phyloP scores from a whole-genome alignment of 92 coral and sea anemone species.

The Meandrina meandrites region DNA sequence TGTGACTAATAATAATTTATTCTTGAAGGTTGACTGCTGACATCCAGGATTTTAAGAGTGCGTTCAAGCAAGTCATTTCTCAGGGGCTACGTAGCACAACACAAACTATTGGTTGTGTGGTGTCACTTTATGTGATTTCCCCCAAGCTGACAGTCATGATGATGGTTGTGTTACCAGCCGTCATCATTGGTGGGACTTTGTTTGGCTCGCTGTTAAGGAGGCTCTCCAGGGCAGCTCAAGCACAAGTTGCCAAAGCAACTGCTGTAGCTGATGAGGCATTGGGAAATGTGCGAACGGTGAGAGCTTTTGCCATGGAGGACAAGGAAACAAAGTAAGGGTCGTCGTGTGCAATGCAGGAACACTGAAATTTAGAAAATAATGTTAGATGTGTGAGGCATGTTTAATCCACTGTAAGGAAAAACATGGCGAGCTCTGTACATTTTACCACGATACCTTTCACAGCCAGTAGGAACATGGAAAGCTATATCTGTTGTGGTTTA shows the following conservation, averaged over 20 bases:
- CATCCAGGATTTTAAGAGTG: conserved; percentile 97
- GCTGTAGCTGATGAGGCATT: conserved; percentile 96
- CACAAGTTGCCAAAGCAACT: conserved; percentile 96
- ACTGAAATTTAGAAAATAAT: too few relatives aligned
- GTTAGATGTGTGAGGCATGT: too few relatives aligned
- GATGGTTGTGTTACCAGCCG: conserved; percentile 67
- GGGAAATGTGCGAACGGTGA: conserved; percentile 96
- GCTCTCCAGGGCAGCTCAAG: conserved; percentile 92
- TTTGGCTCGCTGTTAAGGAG: conserved; percentile 89
- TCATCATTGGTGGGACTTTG: conserved; percentile 82
- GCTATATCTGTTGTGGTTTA: too few relatives aligned
- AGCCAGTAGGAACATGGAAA: too few relatives aligned
- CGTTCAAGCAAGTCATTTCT: conserved; percentile 93
- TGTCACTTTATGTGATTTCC: conserved; percentile 84
- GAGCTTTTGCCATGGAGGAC: conserved; percentile 99
- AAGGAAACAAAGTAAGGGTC: conserved; percentile 84
- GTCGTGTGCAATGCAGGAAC: too few relatives aligned
- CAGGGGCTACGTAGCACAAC: conserved; percentile 95
- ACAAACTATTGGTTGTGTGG: conserved; percentile 92
- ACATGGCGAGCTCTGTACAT: too few relatives aligned
- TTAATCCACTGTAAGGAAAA: too few relatives aligned
- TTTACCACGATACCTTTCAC: too few relatives aligned
- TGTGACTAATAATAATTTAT: not conserved
- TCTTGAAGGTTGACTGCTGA: conserved; percentile 81
- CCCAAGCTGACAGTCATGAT: conserved; percentile 86